Percentiles rank a stretch among this genome's conserved stretches.
Evolutionary conservation across 2,113 vertebrate genomes (phyloP).

Genomic region (Microtus oregoni): DNA sequence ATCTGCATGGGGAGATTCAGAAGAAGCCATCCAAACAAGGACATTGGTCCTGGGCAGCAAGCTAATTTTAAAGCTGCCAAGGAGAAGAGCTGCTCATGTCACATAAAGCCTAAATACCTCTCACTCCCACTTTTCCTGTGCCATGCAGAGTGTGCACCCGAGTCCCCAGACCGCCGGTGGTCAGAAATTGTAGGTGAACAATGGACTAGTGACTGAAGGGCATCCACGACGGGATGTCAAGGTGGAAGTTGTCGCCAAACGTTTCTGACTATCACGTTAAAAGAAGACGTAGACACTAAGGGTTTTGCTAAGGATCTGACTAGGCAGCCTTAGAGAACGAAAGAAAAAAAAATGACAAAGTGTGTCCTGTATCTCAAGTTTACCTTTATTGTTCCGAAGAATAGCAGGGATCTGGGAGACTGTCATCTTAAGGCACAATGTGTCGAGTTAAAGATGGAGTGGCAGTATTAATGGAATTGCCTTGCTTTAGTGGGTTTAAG

Average conservation of each 20-base stretch:
- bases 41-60: background rate
- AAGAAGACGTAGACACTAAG: slow-evolving; percentile 57
- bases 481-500: slow-evolving; percentile 82
- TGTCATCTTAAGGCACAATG: slow-evolving; percentile 74
- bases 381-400: slow-evolving; percentile 77
- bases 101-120: slow-evolving; percentile 2
- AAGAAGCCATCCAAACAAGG: background rate
- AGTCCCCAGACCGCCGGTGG: background rate
- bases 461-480: slow-evolving; percentile 72
- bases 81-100: slow-evolving; percentile 15
- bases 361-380: slow-evolving; percentile 67
- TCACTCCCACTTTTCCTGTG: background rate
- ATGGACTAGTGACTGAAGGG: background rate
- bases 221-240: background rate
- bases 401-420: slow-evolving; percentile 71
- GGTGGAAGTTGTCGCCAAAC: slow-evolving; percentile 14
- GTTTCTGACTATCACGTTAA: slow-evolving; percentile 52
- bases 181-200: background rate
- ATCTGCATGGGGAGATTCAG: background rate
- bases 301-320: slow-evolving; percentile 38
- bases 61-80: background rate
- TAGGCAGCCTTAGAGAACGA: slow-evolving; percentile 31
- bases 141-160: background rate
- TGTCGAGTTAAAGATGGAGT: slow-evolving; percentile 79
- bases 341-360: slow-evolving; percentile 9